A percentile compares a stretch with the other conserved stretches of the same genome.
These are phyloP conservation scores for Pholis gunnellus DNA, from an alignment of 2,113 vertebrate species.

Conservation along the genomic window DNA sequence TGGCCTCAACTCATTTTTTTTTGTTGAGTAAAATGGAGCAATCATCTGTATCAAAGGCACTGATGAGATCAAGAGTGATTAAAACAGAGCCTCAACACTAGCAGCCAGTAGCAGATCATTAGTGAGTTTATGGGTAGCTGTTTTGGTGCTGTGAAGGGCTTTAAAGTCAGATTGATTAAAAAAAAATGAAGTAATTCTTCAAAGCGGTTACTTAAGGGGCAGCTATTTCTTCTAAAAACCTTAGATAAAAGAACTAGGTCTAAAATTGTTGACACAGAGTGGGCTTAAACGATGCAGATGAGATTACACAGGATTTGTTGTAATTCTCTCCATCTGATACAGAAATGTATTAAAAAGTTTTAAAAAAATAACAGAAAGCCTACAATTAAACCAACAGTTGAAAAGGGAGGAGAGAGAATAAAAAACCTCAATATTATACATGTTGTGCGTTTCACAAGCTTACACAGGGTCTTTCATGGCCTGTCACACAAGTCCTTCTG, in stretches of 20 bases:
- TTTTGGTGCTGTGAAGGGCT: slow-evolving; percentile 36
- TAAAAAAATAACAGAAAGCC: neutral
- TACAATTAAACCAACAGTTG: neutral
- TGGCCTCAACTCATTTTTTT: slow-evolving; percentile 27
- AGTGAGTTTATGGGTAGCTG: slow-evolving; percentile 45
- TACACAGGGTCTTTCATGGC: slow-evolving; percentile 45
- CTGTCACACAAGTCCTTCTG: slow-evolving; percentile 47
- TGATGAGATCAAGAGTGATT: slow-evolving; percentile 55
- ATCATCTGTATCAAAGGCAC: slow-evolving; percentile 51
- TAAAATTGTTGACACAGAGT: neutral
- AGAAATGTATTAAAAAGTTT: neutral
- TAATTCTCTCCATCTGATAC: neutral
- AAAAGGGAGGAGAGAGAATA: neutral
- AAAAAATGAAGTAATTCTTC: slow-evolving; percentile 35
- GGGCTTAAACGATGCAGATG: slow-evolving; percentile 8
- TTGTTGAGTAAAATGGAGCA: slow-evolving; percentile 43
- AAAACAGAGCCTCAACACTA: slow-evolving; percentile 32
- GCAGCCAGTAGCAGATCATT: slow-evolving; percentile 52
- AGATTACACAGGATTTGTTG: slow-evolving; percentile 9
- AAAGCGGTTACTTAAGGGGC: slow-evolving; percentile 21
- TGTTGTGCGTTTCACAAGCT: slow-evolving; percentile 2
- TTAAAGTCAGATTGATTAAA: slow-evolving; percentile 42
- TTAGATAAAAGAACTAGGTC: slow-evolving; percentile 18
- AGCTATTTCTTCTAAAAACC: slow-evolving; percentile 13
- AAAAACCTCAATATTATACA: neutral